Percentiles rank a stretch among this genome's conserved stretches.
Evolutionary conservation across 35 echinoderm and acorn worm genomes (phyloP).

Genomic region (Apostichopus californicus): DNA sequence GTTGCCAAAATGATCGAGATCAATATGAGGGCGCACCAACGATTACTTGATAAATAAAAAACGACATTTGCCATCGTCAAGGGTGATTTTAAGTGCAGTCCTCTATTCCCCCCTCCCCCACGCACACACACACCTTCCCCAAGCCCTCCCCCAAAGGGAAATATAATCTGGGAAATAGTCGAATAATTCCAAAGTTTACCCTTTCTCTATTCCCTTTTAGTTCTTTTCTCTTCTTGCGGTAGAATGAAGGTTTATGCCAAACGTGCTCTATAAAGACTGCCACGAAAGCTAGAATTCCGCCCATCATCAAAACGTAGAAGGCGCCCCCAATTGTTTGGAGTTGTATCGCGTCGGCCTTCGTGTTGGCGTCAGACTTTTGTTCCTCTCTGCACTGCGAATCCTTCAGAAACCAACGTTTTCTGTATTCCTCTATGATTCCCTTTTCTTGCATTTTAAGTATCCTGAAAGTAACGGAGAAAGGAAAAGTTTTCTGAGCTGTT

Average conservation of each 20-base stretch:
- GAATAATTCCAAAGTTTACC: conserved; percentile 28
- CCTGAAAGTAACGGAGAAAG: conserved; percentile 11
- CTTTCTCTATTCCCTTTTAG: conserved; percentile 69
- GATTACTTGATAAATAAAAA: too few relatives aligned
- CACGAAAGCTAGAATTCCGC: conserved; percentile 84
- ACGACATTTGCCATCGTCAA: too few relatives aligned
- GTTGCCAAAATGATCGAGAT: too few relatives aligned
- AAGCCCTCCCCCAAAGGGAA: too few relatives aligned
- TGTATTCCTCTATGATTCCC: conserved; percentile 72
- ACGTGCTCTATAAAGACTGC: conserved; percentile 92
- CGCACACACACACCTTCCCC: too few relatives aligned
- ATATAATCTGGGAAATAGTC: too few relatives aligned
- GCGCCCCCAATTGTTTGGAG: conserved; percentile 89
- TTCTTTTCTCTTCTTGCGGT: conserved; percentile 73
- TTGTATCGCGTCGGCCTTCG: conserved; percentile 74
- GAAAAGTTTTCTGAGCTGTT: too few relatives aligned
- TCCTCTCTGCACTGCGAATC: conserved; percentile 85
- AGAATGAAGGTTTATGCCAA: conserved; percentile 83
- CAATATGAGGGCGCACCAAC: too few relatives aligned
- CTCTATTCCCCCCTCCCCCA: too few relatives aligned
- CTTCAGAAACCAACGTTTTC: conserved; percentile 96
- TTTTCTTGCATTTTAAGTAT: conserved; percentile 93
- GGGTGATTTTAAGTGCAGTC: too few relatives aligned
- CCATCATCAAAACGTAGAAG: conserved; percentile 97
- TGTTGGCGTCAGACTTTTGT: conserved; percentile 51